phyloP scores from a whole-genome alignment of 2,797 vertebrate species.

The Dipus sagitta region DNA sequence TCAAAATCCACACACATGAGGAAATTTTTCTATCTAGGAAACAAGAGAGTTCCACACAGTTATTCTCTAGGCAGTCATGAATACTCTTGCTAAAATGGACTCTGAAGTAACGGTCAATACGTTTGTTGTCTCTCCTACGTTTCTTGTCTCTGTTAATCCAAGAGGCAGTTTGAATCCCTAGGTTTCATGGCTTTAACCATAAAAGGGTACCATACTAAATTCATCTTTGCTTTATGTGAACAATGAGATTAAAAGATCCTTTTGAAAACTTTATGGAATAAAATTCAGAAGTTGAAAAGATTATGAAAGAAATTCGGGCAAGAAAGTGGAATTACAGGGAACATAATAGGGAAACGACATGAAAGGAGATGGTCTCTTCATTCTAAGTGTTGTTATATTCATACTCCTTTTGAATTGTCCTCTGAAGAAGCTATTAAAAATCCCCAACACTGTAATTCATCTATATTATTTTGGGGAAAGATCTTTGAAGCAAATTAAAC shows the following conservation, averaged over 20 bases:
- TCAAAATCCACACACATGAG: background rate
- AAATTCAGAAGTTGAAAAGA: slow-evolving; percentile 35
- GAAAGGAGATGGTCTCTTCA: background rate
- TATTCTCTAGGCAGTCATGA: background rate
- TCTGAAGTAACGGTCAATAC: background rate
- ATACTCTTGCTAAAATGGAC: background rate
- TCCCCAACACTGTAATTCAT: background rate
- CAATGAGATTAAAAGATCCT: background rate
- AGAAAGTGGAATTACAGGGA: background rate
- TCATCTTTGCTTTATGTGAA: background rate
- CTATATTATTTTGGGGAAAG: background rate
- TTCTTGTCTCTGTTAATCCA: background rate
- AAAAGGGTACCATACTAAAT: background rate
- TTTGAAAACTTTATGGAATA: slow-evolving; percentile 26
- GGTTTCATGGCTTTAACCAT: background rate
- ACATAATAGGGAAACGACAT: background rate
- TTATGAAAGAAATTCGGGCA: background rate
- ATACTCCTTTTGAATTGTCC: background rate
- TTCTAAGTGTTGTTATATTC: background rate
- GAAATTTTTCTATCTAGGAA: slow-evolving; percentile 3
- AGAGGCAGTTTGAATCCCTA: slow-evolving; percentile 3
- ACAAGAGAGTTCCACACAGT: background rate
- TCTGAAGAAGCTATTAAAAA: background rate
- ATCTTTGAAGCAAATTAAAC: background rate
- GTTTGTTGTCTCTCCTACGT: background rate